Evolutionary conservation across 1,140 invertebrate species (phyloP), one percentile per base, ranked within the genome.

Genomic region (Leptopilina clavipes): DNA sequence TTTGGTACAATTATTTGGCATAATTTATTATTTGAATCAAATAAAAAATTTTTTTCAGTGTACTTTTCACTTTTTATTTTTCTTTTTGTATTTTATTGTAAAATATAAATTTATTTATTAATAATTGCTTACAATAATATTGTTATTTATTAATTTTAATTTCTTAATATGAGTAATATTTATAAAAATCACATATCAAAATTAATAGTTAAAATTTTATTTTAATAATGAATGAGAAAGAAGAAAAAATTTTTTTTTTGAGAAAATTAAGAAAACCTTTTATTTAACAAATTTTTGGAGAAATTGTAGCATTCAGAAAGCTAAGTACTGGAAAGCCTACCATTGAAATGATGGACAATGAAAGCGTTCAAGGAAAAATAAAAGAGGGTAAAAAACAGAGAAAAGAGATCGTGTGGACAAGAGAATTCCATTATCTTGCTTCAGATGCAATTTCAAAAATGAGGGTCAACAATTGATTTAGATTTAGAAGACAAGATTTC

Each of bases 341-440:
- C 25, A 31, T 31, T 31, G 25, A 31, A 43, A 71, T 65, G 25
- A 65, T 31, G 22, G 59, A 65, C 59, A 65, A n/a, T 65, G 59
- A 31, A 65, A 65, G 59, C 59, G 22, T 65, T 65, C 22, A 25
- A 52, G 19, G 37, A 54, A 75, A 70, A 75, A 48, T 71, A 18
- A 31, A 31, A n/a, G 70, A 59, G 25, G 74, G 45, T 19, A 75
- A 71, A 72, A 72, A 72, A 7, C 8, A 31, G 22, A 18, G 31
- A 40, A 18, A 72, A 8, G n/a, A 11, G 59, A 65, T 31, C 22
- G 19, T 65, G 22, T n/a, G 59, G 22, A 65, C 59, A 18, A 65
- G 59, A 12, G 25, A 43, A 71, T 54, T 72, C 43, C 22, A 9
- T 40, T 78, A 72, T 44, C 73, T 75, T 74, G 48, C 71, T 65